Evolutionary conservation across 2,797 vertebrate genomes (phyloP).

Genomic region (Heliangelus exortis): DNA sequence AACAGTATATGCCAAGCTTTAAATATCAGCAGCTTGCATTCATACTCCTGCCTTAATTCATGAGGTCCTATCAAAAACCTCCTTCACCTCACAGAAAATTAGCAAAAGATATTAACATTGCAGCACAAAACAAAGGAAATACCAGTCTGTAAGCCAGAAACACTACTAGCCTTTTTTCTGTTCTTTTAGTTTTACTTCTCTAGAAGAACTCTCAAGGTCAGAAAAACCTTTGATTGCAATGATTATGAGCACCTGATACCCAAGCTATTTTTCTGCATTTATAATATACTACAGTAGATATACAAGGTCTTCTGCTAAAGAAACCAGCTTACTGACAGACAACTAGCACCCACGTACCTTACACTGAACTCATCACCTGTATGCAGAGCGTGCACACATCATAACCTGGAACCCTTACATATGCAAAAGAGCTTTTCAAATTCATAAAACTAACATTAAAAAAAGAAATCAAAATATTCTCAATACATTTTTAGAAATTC

Average conservation of each 20-base stretch:
- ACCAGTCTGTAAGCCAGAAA: background rate
- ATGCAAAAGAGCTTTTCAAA: background rate
- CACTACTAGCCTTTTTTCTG: background rate
- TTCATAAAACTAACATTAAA: background rate
- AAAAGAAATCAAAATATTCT: background rate
- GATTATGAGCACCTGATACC: too few species aligned
- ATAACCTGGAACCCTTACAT: background rate
- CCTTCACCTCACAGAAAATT: background rate
- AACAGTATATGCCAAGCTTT: background rate
- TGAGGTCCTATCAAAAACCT: background rate
- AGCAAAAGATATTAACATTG: background rate
- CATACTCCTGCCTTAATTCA: background rate
- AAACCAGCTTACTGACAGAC: background rate
- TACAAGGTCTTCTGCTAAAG: background rate
- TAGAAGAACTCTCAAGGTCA: background rate
- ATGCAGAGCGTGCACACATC: accelerated
- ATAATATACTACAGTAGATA: background rate
- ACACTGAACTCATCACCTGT: background rate
- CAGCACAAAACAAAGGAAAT: background rate
- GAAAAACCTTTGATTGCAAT: background rate
- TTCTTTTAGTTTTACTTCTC: background rate
- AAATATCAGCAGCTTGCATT: background rate
- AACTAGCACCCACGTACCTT: background rate
- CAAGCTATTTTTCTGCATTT: background rate
- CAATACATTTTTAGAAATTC: background rate